Evolutionary conservation across 2,888 invertebrate genomes (phyloP).

Genomic region (Drosophila anceps): DNA sequence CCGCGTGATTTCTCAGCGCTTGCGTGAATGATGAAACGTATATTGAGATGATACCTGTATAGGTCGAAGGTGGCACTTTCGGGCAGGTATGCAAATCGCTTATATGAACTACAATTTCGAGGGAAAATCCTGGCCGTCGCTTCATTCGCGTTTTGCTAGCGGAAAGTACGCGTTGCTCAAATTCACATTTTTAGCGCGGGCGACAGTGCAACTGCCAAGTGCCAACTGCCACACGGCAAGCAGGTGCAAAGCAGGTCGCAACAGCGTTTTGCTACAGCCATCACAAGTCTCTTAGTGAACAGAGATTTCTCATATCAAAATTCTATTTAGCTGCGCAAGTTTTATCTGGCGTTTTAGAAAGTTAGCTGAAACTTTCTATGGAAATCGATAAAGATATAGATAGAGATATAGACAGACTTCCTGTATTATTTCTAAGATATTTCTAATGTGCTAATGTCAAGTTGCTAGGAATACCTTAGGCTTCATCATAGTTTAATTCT

Average conservation of each 20-base stretch:
- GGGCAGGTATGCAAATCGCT: conserved; percentile 69
- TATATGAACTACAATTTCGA: conserved; percentile 65
- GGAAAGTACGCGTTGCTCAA: conserved; percentile 62
- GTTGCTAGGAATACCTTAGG: too few species aligned
- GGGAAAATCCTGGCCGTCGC: conserved; percentile 66
- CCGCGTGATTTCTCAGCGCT: conserved; percentile 73
- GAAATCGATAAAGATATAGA: neutral
- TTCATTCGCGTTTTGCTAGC: conserved; percentile 70
- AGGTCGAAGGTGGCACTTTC: neutral
- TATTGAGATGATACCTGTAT: neutral
- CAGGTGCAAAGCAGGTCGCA: conserved; percentile 27
- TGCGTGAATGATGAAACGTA: conserved; percentile 69
- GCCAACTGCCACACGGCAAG: conserved; percentile 53
- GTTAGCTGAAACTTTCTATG: neutral
- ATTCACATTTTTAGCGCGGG: neutral
- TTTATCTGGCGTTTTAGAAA: too few species aligned
- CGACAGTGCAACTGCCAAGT: neutral
- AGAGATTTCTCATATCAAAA: neutral
- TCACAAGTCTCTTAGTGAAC: neutral
- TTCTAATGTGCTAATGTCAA: too few species aligned
- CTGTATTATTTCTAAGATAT: too few species aligned
- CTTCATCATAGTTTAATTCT: too few species aligned
- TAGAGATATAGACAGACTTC: too few species aligned
- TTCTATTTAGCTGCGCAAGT: neutral
- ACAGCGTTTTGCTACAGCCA: neutral